Percentiles rank a stretch among this genome's conserved stretches.
Conservation (phyloP, 2,113 vertebrate species). For the Cervus canadensis region DNA sequence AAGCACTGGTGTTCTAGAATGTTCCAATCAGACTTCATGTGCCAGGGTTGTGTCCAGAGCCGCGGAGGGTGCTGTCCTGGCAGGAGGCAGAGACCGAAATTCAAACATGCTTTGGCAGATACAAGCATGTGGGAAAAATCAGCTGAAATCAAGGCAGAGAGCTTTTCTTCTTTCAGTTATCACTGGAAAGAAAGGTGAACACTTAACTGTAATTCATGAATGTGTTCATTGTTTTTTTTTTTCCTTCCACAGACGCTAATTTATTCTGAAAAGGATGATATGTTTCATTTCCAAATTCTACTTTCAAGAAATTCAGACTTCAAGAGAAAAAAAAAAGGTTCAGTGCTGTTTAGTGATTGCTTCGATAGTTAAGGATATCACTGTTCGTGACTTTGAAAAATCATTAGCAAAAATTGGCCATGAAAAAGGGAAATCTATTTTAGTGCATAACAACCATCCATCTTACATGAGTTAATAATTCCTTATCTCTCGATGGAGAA, state of each 20-base stretch:
- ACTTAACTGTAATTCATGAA: background rate
- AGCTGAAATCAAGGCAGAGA: background rate
- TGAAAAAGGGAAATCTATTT: background rate
- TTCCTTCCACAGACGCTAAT: constrained; percentile 29
- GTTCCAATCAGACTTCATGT: background rate
- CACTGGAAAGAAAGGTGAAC: constrained; percentile 19
- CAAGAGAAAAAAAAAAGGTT: background rate
- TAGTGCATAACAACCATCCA: background rate
- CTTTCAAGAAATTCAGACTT: constrained; percentile 32
- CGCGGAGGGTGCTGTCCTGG: background rate
- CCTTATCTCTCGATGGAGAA: background rate
- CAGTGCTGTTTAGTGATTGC: background rate
- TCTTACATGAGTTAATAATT: background rate
- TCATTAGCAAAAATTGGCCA: constrained; percentile 3
- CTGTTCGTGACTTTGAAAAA: constrained; percentile 19
- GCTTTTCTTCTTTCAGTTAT: background rate
- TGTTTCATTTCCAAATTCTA: constrained; percentile 52
- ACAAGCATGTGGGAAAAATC: background rate
- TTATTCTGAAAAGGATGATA: constrained; percentile 42
- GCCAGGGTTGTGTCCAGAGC: background rate
- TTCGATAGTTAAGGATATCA: constrained; percentile 25
- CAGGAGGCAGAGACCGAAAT: background rate
- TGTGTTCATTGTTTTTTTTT: constrained; percentile 35
- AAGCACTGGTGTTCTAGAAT: background rate
- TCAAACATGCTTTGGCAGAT: background rate